A percentile compares a stretch with the other conserved stretches of the same genome.
Evolutionary conservation across 2,797 vertebrate species (phyloP).

Genomic region (Halcyon badia): DNA sequence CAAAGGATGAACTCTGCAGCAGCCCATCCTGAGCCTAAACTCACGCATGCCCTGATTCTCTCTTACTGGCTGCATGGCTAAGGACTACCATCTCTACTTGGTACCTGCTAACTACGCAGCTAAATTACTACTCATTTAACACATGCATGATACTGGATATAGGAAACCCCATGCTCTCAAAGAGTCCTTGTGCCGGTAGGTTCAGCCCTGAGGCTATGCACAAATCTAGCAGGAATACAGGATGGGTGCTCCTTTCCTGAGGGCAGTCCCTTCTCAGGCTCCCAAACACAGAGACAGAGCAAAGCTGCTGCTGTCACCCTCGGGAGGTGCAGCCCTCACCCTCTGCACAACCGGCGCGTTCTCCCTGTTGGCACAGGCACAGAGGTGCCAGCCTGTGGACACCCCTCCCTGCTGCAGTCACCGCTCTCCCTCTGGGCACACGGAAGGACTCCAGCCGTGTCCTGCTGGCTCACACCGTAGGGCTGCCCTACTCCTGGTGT

Average conservation of each 20-base stretch:
- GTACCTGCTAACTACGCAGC: neutral
- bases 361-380: neutral
- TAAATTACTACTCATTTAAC: neutral
- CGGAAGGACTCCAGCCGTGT: neutral
- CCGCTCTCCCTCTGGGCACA: neutral
- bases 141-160: neutral
- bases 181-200: neutral
- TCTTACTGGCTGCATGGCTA: neutral
- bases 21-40: neutral
- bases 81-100: neutral
- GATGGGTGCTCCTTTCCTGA: neutral
- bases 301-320: neutral
- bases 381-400: neutral
- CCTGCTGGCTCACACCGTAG: rapidly evolving
- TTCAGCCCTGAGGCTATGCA: neutral
- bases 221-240: neutral
- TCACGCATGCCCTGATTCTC: neutral
- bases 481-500: neutral
- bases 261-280: neutral
- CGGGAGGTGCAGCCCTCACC: neutral
- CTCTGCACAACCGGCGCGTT: rapidly evolving
- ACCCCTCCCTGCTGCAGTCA: neutral
- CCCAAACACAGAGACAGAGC: neutral
- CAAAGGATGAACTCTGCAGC: neutral
- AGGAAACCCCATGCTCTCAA: neutral